Percentiles rank a stretch among this genome's conserved stretches.
These are phyloP conservation scores for Drosophila arawakana DNA, from an alignment of 1,140 invertebrate species.

Conservation along the genomic window DNA sequence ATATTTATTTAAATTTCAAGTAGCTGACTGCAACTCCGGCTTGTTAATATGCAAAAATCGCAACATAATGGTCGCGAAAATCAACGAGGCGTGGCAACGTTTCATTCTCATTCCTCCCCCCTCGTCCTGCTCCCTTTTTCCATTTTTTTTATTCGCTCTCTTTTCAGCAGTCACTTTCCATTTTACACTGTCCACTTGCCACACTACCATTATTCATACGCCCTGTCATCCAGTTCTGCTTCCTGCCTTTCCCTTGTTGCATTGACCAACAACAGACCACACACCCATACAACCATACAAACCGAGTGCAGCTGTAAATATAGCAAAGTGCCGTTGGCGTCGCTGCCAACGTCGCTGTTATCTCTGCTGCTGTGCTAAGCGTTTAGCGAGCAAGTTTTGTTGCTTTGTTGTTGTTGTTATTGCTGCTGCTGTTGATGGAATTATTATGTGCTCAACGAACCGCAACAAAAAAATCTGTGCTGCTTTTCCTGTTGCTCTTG, in stretches of 20 bases:
- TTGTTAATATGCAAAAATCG: conserved; percentile 10
- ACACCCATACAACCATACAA: conserved; percentile 5
- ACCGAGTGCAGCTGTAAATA: conserved; percentile 26
- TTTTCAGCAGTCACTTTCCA: conserved; percentile 2
- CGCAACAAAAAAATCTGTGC: conserved; percentile 75
- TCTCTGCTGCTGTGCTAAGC: conserved; percentile 41
- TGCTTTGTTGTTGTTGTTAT: conserved; percentile 20
- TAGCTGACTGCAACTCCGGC: conserved; percentile 3
- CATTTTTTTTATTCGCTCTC: not conserved
- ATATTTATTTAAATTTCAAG: conserved; percentile 30
- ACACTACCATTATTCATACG: conserved; percentile 54
- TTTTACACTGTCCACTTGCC: conserved; percentile 20
- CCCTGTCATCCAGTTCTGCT: conserved; percentile 46
- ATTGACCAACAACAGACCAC: conserved; percentile 20
- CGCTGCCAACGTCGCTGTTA: conserved; percentile 36
- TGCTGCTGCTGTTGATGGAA: conserved; percentile 69
- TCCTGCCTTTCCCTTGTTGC: conserved; percentile 4
- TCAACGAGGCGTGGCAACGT: conserved; percentile 33
- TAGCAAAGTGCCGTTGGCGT: conserved; percentile 46
- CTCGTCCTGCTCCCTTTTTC: not conserved
- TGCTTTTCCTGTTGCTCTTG: conserved; percentile 41
- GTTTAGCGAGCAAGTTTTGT: conserved; percentile 36
- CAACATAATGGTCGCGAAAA: conserved; percentile 31
- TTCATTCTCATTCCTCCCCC: not conserved
- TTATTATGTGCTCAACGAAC: conserved; percentile 80